Evolutionary conservation across 2,113 vertebrate genomes (phyloP).

Genomic region (Odobenus rosmarus): DNA sequence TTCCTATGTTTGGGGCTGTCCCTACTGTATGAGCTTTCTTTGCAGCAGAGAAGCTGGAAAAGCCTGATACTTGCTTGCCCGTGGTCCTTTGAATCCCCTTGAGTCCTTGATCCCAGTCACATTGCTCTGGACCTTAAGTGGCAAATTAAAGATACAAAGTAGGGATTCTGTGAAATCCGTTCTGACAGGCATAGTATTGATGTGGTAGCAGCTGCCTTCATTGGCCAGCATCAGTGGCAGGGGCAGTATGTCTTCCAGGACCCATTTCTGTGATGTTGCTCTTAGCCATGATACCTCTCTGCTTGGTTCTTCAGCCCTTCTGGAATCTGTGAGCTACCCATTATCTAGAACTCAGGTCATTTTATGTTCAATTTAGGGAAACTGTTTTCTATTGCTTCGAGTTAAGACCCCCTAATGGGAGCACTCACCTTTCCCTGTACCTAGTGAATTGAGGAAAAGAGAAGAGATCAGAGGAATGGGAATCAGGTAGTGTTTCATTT

Average conservation of each 20-base stretch:
- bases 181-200: background rate
- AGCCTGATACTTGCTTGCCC: background rate
- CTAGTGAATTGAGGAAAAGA: background rate
- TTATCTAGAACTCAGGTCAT: background rate
- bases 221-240: background rate
- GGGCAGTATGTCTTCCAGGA: background rate
- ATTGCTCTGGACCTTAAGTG: background rate
- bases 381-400: background rate
- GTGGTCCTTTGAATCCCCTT: background rate
- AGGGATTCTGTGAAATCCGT: background rate
- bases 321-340: background rate
- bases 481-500: background rate
- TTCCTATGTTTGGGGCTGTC: background rate
- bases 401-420: background rate
- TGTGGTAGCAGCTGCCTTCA: background rate
- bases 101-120: background rate
- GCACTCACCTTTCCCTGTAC: background rate
- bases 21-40: background rate
- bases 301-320: background rate
- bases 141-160: background rate
- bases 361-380: constrained; percentile 17
- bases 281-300: background rate
- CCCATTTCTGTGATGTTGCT: background rate
- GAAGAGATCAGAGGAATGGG: background rate
- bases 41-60: background rate